These are phyloP conservation scores for Amblyteles armatorius DNA, from an alignment of 2,888 invertebrate species.

Conservation along the genomic window DNA sequence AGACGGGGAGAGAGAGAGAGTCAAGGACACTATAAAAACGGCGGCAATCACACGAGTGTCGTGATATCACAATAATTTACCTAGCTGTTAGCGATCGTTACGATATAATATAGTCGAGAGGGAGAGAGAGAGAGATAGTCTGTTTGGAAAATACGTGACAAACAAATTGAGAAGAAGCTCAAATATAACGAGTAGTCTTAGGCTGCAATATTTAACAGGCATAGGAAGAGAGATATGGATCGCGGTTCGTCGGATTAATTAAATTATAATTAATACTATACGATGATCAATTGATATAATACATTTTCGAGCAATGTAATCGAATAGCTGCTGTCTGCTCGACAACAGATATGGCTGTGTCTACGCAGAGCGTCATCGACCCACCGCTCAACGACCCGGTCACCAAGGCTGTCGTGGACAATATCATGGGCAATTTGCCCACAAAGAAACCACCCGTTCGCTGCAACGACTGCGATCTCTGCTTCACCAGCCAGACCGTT, in stretches of 20 bases:
- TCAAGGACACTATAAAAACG: conserved; percentile 67
- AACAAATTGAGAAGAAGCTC: not conserved
- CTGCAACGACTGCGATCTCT: conserved; percentile 85
- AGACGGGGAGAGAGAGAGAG: conserved; percentile 36
- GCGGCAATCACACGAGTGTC: conserved; percentile 49
- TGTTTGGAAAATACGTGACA: not conserved
- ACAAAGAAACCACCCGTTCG: conserved; percentile 83
- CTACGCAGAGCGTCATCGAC: conserved; percentile 73
- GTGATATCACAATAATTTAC: conserved; percentile 19
- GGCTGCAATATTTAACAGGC: not conserved
- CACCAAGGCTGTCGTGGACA: conserved; percentile 85
- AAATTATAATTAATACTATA: not conserved
- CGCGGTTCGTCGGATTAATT: not conserved
- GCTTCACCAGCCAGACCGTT: conserved; percentile 85
- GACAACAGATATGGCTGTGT: conserved; percentile 73
- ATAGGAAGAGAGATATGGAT: conserved; percentile 13
- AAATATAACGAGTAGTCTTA: conserved; percentile 2
- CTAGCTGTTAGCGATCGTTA: not conserved
- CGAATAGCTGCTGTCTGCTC: not conserved
- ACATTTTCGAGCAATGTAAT: not conserved
- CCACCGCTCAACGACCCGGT: conserved; percentile 82
- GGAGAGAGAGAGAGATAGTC: not conserved
- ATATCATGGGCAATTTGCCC: conserved; percentile 85
- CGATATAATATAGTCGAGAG: not conserved
- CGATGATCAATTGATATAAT: not conserved